These are phyloP conservation scores for Conopomorpha cramerella DNA, from an alignment of 1,140 invertebrate genomes.

Conservation along the genomic window DNA sequence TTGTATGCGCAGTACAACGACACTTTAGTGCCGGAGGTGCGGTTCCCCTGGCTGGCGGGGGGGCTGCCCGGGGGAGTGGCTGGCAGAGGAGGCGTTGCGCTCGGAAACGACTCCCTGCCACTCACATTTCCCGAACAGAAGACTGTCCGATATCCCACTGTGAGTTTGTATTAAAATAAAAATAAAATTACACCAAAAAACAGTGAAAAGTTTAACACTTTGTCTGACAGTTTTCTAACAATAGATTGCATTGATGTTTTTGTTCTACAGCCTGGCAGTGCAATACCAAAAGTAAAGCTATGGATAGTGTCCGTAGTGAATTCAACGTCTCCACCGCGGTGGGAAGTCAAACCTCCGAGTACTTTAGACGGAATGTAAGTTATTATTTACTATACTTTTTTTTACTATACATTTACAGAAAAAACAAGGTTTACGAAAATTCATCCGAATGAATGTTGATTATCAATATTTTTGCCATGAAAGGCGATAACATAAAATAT, in stretches of 20 bases:
- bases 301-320: conserved; percentile 81
- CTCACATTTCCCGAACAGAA: conserved; percentile 72
- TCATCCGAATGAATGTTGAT: too few relatives aligned
- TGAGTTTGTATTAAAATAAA: conserved; percentile 20
- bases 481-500: too few relatives aligned
- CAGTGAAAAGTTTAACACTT: background rate
- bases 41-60: conserved; percentile 75
- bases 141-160: conserved; percentile 78
- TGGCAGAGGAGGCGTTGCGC: conserved; percentile 40
- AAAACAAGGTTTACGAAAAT: too few relatives aligned
- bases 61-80: conserved; percentile 49
- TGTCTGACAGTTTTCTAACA: too few relatives aligned
- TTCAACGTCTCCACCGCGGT: conserved; percentile 62
- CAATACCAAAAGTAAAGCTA: conserved; percentile 80
- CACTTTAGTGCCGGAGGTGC: conserved; percentile 73
- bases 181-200: background rate
- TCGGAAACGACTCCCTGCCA: conserved; percentile 31
- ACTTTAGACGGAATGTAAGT: conserved; percentile 74
- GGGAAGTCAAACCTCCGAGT: conserved; percentile 70
- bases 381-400: conserved; percentile 1
- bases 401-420: too few relatives aligned
- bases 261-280: conserved; percentile 73
- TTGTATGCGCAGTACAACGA: conserved; percentile 90
- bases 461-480: too few relatives aligned
- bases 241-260: too few relatives aligned